A percentile compares a stretch with the other conserved stretches of the same genome.
These are phyloP conservation scores for Telmatherina bonti DNA, from an alignment of 2,797 vertebrate genomes.

Conservation along the genomic window DNA sequence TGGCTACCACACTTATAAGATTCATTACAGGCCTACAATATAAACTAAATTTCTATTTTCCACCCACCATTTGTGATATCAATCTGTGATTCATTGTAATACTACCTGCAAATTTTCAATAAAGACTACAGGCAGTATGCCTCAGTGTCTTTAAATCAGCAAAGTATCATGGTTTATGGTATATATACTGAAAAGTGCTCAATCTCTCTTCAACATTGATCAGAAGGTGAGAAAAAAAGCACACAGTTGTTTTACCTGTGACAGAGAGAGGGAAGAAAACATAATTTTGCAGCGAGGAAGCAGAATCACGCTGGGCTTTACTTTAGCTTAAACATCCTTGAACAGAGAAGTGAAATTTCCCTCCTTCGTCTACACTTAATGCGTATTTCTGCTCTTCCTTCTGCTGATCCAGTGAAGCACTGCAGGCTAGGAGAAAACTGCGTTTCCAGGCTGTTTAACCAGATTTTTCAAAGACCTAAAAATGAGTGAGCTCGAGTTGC, in stretches of 20 bases:
- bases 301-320: constrained; percentile 14
- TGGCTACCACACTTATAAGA: neutral
- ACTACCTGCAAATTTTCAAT: neutral
- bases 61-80: neutral
- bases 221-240: neutral
- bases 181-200: neutral
- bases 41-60: no score
- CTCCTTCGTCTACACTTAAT: constrained; percentile 4
- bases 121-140: neutral
- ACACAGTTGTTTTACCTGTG: constrained; percentile 52
- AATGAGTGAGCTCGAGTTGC: constrained; percentile 15
- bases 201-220: neutral
- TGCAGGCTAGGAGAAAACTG: constrained; percentile 31
- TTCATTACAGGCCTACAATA: neutral
- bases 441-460: constrained; percentile 38
- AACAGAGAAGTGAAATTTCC: constrained; percentile 11
- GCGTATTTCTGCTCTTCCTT: constrained; percentile 9
- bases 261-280: constrained; percentile 62
- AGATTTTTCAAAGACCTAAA: constrained; percentile 23
- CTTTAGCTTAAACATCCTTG: constrained; percentile 26
- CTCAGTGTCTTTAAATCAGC: neutral
- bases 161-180: neutral
- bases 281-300: constrained; percentile 47
- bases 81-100: neutral
- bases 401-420: neutral